Evolutionary conservation across 2,797 vertebrate species (phyloP), one percentile per base, ranked within the genome.

Genomic region (Prionace glauca): DNA sequence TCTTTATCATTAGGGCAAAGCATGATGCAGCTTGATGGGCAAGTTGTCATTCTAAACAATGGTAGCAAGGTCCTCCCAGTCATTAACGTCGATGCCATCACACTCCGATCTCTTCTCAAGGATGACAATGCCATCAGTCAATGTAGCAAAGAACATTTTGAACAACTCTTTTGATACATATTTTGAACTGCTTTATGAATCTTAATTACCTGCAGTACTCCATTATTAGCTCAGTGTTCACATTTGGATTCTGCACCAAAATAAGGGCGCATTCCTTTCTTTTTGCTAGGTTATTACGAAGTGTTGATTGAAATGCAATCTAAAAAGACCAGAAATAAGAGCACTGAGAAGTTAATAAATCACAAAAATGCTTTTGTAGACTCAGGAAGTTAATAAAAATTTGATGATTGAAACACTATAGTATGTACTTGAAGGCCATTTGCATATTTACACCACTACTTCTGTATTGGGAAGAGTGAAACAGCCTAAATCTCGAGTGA

Each of bases 221-320:
- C 88, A 99, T 95, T 96, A 99, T 97, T 86, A 99, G 97, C n/a
- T 97, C 97, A 11, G 98, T 98, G 87, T 98, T 98, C 96, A 98
- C 98, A 95, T 97, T 97, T 69, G 96, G 97, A 97, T 98, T 99
- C 96, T 98, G 98, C 72, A 99, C 99, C 95, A 99, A 97, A 0
- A 97, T 97, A 95, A 97, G 98, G 95, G 99, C 97, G 95, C 99
- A 97, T 41, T 97, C 98, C 95, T 98, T 98, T 97, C 99, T 99
- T 96, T 98, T 97, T 95, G 98, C 96, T 11, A 98, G 96, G 74
- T 96, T 97, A 96, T 98, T 98, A 96, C 98, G 98, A 95, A 99
- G 99, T 50, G 98, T 98, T 4, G 98, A 97, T 96, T 99, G 99
- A 69, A 99, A 99, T 88, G 99, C 99, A 97, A 99, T 98, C 99